phyloP scores from a whole-genome alignment of 37 sponge, comb jelly and placozoan species.

The Spongia lamella region DNA sequence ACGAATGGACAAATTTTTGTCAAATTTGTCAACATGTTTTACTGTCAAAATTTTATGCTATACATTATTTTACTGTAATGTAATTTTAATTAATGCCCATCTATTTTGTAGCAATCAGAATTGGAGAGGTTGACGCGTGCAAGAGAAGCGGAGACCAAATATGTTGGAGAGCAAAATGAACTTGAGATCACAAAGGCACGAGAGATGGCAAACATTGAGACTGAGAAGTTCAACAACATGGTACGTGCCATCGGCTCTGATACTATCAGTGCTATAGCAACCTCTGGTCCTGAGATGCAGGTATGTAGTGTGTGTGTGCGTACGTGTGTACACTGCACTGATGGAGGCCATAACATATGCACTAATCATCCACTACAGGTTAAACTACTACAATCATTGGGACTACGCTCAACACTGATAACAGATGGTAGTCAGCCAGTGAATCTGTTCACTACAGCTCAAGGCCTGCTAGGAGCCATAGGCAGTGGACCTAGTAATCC shows the following conservation, averaged over 20 bases:
- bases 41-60: too few relatives aligned
- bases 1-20: too few relatives aligned
- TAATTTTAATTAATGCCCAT: background rate
- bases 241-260: conserved; percentile 87
- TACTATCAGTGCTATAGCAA: conserved; percentile 87
- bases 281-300: conserved; percentile 92
- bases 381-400: conserved; percentile 90
- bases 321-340: background rate
- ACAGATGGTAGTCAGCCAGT: conserved; percentile 94
- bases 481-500: too few relatives aligned
- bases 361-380: conserved; percentile 40
- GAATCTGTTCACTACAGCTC: conserved; percentile 98
- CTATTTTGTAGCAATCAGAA: conserved; percentile 80
- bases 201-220: conserved; percentile 83
- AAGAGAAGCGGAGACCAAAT: conserved; percentile 93
- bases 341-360: background rate
- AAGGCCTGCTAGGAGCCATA: conserved; percentile 1
- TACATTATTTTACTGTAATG: background rate
- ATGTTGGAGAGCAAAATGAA: conserved; percentile 85
- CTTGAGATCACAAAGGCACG: conserved; percentile 86
- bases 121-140: conserved; percentile 88
- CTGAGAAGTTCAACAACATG: conserved; percentile 91
- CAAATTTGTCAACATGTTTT: too few relatives aligned
- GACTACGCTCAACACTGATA: conserved; percentile 95
- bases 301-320: conserved; percentile 10